Evolutionary conservation across 1,140 invertebrate species (phyloP).

Genomic region (Trichonephila inaurata): DNA sequence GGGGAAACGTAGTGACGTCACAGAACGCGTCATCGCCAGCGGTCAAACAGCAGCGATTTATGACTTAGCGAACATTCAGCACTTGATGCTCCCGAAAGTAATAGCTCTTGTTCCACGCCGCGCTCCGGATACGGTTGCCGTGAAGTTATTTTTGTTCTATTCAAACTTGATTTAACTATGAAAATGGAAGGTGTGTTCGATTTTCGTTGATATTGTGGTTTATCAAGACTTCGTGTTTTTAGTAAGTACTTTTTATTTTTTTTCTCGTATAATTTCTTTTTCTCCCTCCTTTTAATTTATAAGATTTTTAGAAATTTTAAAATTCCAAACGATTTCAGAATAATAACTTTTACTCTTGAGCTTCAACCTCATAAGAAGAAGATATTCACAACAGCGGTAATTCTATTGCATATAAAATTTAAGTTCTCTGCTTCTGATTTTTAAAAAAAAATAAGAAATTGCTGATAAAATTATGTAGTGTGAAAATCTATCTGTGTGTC

Average conservation of each 20-base stretch:
- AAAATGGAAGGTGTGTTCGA: background rate
- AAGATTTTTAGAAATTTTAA: no score
- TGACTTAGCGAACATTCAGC: background rate
- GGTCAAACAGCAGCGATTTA: constrained; percentile 16
- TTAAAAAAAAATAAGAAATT: no score
- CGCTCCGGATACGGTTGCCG: background rate
- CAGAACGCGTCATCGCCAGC: background rate
- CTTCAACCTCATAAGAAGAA: no score
- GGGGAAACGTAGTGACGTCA: background rate
- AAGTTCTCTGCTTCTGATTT: no score
- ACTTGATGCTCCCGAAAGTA: background rate
- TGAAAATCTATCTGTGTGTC: no score
- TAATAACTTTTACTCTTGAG: no score
- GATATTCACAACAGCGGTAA: no score
- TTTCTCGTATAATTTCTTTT: background rate
- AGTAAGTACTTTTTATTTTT: background rate
- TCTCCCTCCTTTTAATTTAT: background rate
- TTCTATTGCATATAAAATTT: no score
- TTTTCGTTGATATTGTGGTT: background rate
- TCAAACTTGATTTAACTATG: background rate
- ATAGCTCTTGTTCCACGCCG: background rate
- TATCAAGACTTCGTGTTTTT: background rate
- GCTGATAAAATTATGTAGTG: no score
- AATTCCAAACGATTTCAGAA: no score
- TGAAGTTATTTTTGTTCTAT: background rate